Evolutionary conservation across 1,140 invertebrate species (phyloP).

Genomic region (Penaeus chinensis): DNA sequence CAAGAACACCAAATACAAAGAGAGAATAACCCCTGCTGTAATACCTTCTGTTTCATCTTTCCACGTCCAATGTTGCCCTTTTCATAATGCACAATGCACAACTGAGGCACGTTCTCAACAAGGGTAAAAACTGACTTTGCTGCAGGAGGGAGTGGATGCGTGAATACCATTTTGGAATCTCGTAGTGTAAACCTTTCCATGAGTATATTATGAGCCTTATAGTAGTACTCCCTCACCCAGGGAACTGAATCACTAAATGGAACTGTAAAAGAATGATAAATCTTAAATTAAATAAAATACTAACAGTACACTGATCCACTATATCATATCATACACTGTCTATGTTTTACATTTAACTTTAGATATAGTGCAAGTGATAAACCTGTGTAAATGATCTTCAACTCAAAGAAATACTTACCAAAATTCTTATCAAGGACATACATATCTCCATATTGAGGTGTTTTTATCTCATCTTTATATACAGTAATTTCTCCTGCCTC

Average conservation of each 20-base stretch:
- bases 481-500: background rate
- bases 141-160: constrained; percentile 14
- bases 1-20: no score
- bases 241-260: constrained; percentile 39
- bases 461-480: constrained; percentile 13
- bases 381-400: background rate
- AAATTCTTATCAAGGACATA: constrained; percentile 47
- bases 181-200: constrained; percentile 41
- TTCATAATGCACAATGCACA: constrained; percentile 42
- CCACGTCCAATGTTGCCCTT: constrained; percentile 20
- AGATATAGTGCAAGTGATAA: background rate
- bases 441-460: constrained; percentile 29
- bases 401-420: constrained; percentile 23
- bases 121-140: constrained; percentile 26
- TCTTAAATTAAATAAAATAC: background rate
- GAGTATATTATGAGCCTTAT: constrained; percentile 18
- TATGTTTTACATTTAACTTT: background rate
- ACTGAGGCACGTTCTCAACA: background rate
- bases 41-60: constrained; percentile 11
- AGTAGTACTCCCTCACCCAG: constrained; percentile 47
- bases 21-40: no score
- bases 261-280: constrained; percentile 16
- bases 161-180: constrained; percentile 9
- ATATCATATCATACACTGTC: background rate
- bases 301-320: background rate